Base-by-base conservation (phyloP, 53 echinoderm and acorn worm genomes). In the Temnopleurus reevesii region DNA sequence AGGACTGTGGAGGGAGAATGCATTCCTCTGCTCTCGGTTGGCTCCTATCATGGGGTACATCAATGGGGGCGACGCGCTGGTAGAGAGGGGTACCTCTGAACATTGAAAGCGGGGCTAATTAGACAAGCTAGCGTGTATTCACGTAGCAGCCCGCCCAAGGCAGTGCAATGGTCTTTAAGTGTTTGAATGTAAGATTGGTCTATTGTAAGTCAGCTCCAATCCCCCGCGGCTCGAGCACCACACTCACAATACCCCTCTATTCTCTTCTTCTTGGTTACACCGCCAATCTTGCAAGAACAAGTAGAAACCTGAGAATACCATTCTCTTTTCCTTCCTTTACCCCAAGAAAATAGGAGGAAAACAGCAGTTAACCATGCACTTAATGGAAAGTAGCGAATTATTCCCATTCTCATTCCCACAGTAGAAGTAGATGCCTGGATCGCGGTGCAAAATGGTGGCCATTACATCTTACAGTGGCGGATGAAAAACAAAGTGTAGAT, bases 161-260 rank as follows among this genome's bases (percentile, higher is more conserved):
- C 88, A 46, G 51, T 47, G 88, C 71, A 66, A 51, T 65, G 34
- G 51, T 71, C 71, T 87, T 87, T 51, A 30, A 66, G 65, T 66
- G 66, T 66, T 87, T 87, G 88, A 87, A 87, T 71, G 88, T 87
- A 65, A 66, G 88, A 87, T 87, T 71, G 88, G 38, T 51, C 88
- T 51, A 71, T 87, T 87, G 88, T 87, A 51, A 43, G 53, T 53
- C 10, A 63, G 71, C 49, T 71, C 36, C 47, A 28, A 85, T 60
- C 86, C 85, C 90, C 85, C 57, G 84, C 53, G 85, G 91, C 91
- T 83, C 84, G 53, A 85, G 91, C 76, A 85, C 71, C 53, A 23
- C 35, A 83, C 53, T 77, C 86, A 91, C 91, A 91, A 91, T 91
- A 80, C 76, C 19, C 34, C 76, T 77, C 86, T 77, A 91, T 91